Evolutionary conservation across 2,797 vertebrate genomes (phyloP).

Genomic region (Crenuchus spilurus): DNA sequence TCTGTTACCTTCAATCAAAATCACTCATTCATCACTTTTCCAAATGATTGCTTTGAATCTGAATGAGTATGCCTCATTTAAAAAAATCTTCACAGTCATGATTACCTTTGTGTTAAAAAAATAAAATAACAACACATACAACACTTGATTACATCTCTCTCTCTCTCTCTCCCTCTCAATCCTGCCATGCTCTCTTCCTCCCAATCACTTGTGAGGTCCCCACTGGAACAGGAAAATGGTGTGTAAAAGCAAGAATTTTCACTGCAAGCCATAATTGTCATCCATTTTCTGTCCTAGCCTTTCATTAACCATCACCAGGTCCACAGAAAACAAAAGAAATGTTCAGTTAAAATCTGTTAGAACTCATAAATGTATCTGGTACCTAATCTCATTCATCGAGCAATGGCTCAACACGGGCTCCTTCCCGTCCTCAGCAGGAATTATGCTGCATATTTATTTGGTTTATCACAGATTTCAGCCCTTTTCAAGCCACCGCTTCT

Average conservation of each 20-base stretch:
- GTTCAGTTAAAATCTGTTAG: background rate
- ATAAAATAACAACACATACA: background rate
- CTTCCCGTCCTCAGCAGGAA: background rate
- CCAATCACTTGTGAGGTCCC: background rate
- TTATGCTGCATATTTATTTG: background rate
- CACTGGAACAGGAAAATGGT: background rate
- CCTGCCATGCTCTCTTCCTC: slow-evolving; percentile 24
- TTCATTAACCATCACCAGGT: slow-evolving; percentile 8
- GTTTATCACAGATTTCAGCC: too few relatives aligned
- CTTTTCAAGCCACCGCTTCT: too few relatives aligned
- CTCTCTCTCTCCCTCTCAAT: slow-evolving; percentile 18
- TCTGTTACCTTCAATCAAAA: background rate
- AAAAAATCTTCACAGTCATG: background rate
- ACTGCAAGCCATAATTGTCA: slow-evolving; percentile 16
- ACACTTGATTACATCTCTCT: slow-evolving; percentile 27
- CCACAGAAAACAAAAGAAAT: background rate
- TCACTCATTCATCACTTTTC: background rate
- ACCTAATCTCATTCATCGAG: background rate
- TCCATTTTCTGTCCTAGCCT: slow-evolving; percentile 11
- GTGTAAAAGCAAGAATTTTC: slow-evolving; percentile 10
- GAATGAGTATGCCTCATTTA: background rate
- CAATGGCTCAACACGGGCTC: background rate
- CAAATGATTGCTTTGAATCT: background rate
- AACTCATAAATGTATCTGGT: background rate
- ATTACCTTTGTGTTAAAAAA: background rate